These are phyloP conservation scores for Hyphantria cunea DNA, from an alignment of 1,140 invertebrate species.

Conservation along the genomic window DNA sequence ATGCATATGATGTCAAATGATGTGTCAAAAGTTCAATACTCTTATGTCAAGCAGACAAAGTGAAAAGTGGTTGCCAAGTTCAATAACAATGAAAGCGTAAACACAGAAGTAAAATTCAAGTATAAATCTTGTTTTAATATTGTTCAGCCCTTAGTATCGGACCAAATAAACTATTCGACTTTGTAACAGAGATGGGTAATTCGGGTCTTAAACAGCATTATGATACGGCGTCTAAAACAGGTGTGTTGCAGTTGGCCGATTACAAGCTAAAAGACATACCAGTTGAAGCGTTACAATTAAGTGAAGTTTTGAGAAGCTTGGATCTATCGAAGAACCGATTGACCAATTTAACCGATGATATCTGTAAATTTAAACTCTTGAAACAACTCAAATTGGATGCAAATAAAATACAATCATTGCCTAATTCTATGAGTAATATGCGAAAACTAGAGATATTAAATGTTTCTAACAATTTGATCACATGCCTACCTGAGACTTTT, in stretches of 20 bases:
- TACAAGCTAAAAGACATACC: slow-evolving; percentile 90
- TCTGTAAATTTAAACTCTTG: slow-evolving; percentile 89
- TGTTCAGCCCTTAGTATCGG: too few relatives aligned
- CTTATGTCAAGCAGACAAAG: too few relatives aligned
- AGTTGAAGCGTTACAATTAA: slow-evolving; percentile 83
- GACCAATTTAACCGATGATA: slow-evolving; percentile 86
- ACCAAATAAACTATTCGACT: too few relatives aligned
- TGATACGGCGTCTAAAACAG: slow-evolving; percentile 96
- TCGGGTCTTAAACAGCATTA: slow-evolving; percentile 93
- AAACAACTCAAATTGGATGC: slow-evolving; percentile 92
- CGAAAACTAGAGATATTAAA: slow-evolving; percentile 93
- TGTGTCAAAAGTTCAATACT: too few relatives aligned
- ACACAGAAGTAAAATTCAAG: too few relatives aligned
- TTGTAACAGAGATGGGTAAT: slow-evolving; percentile 88
- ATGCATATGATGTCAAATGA: too few relatives aligned
- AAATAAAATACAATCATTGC: slow-evolving; percentile 86
- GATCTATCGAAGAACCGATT: slow-evolving; percentile 97
- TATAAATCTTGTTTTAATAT: too few relatives aligned
- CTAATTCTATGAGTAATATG: slow-evolving; percentile 88
- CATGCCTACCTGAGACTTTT: slow-evolving; percentile 86
- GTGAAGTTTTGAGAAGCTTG: slow-evolving; percentile 90
- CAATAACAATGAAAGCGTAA: too few relatives aligned
- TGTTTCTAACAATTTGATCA: slow-evolving; percentile 87
- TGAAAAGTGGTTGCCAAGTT: too few relatives aligned
- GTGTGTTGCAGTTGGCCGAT: slow-evolving; percentile 93